Conservation (phyloP, 2,113 vertebrate species). For the Psettodes erumei region DNA sequence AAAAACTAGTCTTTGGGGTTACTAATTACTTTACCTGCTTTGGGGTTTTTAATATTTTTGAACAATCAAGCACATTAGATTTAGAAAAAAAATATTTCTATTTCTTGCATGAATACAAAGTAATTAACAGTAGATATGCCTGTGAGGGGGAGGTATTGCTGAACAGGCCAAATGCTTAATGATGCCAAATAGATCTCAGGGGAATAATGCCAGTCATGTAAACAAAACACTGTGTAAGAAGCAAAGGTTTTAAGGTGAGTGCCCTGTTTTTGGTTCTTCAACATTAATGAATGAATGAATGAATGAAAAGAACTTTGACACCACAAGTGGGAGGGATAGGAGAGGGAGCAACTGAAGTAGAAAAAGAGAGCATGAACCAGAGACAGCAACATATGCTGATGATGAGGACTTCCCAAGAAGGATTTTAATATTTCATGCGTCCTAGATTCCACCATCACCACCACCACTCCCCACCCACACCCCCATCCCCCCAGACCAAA, state of each 20-base stretch:
- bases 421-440: constrained; percentile 84
- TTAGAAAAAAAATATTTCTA: neutral
- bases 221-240: constrained; percentile 39
- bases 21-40: constrained; percentile 24
- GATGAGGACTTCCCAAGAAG: constrained; percentile 77
- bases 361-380: constrained; percentile 46
- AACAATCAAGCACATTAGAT: constrained; percentile 19
- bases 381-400: constrained; percentile 81
- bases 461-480: neutral
- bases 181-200: constrained; percentile 55
- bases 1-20: constrained; percentile 6
- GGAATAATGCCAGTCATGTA: constrained; percentile 45
- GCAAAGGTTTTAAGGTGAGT: constrained; percentile 27
- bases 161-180: constrained; percentile 57
- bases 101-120: constrained; percentile 41
- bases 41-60: constrained; percentile 11
- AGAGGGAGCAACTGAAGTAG: constrained; percentile 37
- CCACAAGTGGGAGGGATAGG: constrained; percentile 48
- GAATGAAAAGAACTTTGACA: constrained; percentile 43
- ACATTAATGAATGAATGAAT: constrained; percentile 30
- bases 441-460: constrained; percentile 73
- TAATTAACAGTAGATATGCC: constrained; percentile 52
- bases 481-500: constrained; percentile 27
- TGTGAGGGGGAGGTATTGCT: constrained; percentile 45
- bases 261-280: constrained; percentile 10